Evolutionary conservation across 1,140 invertebrate species (phyloP).

Genomic region (Cepaea nemoralis): DNA sequence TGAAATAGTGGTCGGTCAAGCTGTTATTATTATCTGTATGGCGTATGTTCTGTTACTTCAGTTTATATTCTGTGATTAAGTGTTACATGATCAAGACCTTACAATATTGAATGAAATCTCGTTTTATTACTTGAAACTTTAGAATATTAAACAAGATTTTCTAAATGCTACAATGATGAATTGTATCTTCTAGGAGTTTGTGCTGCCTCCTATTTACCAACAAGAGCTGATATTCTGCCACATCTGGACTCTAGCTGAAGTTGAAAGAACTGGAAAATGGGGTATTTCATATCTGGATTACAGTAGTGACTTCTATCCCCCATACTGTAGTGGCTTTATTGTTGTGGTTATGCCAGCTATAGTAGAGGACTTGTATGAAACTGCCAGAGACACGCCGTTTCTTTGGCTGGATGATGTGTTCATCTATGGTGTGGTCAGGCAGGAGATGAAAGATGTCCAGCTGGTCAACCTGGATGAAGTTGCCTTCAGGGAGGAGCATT

Average conservation of each 20-base stretch:
- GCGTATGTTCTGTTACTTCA: too few species aligned
- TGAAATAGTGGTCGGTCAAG: too few species aligned
- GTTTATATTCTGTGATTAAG: too few species aligned
- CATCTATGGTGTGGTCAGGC: constrained; percentile 33
- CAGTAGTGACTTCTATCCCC: background rate
- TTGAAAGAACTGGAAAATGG: constrained; percentile 36
- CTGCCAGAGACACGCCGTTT: constrained; percentile 9
- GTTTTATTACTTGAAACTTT: too few species aligned
- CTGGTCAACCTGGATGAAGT: constrained; percentile 29
- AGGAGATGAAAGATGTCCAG: constrained; percentile 16
- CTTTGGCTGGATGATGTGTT: constrained; percentile 38
- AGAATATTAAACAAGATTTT: too few species aligned
- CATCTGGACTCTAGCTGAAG: background rate
- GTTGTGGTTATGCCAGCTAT: constrained; percentile 23
- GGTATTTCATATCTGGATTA: background rate
- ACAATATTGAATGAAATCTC: too few species aligned
- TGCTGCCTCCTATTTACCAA: constrained; percentile 15
- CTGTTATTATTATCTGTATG: too few species aligned
- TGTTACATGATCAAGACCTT: too few species aligned
- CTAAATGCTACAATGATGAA: too few species aligned
- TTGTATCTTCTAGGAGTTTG: constrained; percentile 21
- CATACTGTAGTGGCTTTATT: constrained; percentile 32
- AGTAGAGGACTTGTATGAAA: constrained; percentile 22
- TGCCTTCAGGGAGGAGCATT: constrained; percentile 13
- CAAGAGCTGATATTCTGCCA: constrained; percentile 21